These are phyloP conservation scores for Pholis gunnellus DNA, from an alignment of 2,113 vertebrate genomes.

Conservation along the genomic window DNA sequence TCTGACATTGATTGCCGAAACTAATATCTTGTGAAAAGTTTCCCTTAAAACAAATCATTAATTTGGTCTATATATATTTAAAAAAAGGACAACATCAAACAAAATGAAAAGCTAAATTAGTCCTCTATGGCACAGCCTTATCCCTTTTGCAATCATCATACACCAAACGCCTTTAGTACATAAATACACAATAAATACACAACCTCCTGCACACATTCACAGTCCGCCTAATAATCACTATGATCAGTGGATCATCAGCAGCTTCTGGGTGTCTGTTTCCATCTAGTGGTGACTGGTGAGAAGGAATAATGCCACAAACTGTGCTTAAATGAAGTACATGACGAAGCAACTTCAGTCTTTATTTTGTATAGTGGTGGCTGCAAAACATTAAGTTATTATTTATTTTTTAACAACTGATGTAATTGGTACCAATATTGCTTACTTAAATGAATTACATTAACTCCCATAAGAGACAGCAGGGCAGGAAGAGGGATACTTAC, in stretches of 20 bases:
- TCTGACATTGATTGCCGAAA: neutral
- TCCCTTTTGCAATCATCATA: neutral
- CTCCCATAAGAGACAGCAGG: slow-evolving; percentile 47
- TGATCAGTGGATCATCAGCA: neutral
- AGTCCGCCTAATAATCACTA: neutral
- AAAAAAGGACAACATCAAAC: neutral
- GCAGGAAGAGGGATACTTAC: slow-evolving; percentile 42
- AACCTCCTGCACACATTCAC: neutral
- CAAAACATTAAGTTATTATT: slow-evolving; percentile 52
- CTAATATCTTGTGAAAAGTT: neutral
- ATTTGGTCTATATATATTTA: neutral
- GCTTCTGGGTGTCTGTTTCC: slow-evolving; percentile 46
- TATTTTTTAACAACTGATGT: slow-evolving; percentile 43
- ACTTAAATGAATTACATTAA: slow-evolving; percentile 53
- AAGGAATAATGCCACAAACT: slow-evolving; percentile 7
- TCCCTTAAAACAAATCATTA: neutral
- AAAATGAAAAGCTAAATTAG: neutral
- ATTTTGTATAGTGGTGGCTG: slow-evolving; percentile 60
- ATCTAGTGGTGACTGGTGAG: slow-evolving; percentile 59
- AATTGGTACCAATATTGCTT: slow-evolving; percentile 52
- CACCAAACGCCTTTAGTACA: neutral
- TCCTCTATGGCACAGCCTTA: neutral
- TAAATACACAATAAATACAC: neutral
- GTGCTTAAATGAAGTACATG: slow-evolving; percentile 22
- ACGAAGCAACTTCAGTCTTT: slow-evolving; percentile 67